phyloP scores from a whole-genome alignment of 2,113 vertebrate genomes.

The Cichladusa arquata region DNA sequence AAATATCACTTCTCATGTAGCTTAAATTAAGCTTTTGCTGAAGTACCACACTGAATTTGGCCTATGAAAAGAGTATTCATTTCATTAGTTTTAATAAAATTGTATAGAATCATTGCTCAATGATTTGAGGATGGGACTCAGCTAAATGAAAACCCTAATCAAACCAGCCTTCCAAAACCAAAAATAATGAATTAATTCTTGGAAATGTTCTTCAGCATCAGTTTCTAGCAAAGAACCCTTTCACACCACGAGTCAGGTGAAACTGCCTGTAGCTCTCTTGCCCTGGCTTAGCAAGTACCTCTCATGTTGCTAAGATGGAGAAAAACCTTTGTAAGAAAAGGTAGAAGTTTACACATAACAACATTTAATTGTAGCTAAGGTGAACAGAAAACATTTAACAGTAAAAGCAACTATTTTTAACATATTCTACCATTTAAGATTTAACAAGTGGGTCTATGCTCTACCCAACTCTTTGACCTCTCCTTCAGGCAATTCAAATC shows the following conservation, averaged over 20 bases:
- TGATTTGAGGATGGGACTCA: background rate
- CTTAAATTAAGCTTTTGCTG: slow-evolving; percentile 22
- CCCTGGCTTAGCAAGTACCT: background rate
- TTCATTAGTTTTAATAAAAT: slow-evolving; percentile 37
- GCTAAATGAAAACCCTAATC: slow-evolving; percentile 12
- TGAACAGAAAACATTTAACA: background rate
- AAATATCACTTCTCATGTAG: background rate
- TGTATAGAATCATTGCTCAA: background rate
- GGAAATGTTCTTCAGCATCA: background rate
- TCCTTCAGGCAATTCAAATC: background rate
- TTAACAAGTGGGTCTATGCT: background rate
- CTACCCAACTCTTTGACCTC: background rate
- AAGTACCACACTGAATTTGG: background rate
- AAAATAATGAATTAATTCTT: background rate
- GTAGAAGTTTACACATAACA: background rate
- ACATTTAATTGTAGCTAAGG: background rate
- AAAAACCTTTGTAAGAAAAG: background rate
- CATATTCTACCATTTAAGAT: background rate
- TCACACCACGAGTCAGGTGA: background rate
- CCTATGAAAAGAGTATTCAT: background rate
- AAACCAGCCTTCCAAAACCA: slow-evolving; percentile 18
- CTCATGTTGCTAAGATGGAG: background rate
- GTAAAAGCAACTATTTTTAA: background rate
- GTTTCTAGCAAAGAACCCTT: background rate
- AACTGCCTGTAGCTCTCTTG: background rate